Evolutionary conservation across 2,888 invertebrate genomes (phyloP).

Genomic region (Onchidella celtica): DNA sequence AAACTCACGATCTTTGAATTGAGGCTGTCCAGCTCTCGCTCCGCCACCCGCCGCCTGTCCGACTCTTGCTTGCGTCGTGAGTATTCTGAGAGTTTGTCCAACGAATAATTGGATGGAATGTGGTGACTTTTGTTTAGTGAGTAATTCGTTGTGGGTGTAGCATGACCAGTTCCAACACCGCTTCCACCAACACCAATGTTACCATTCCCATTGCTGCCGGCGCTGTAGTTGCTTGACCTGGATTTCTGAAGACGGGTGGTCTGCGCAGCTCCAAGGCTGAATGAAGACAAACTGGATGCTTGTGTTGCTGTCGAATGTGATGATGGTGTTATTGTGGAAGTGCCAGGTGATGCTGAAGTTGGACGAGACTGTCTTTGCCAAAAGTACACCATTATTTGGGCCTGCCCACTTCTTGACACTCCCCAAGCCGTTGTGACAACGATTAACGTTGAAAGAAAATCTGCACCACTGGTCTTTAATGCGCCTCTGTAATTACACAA

Average conservation of each 20-base stretch:
- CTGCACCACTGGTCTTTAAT: too few relatives aligned
- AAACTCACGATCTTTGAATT: constrained; percentile 45
- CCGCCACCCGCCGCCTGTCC: constrained; percentile 39
- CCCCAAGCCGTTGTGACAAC: too few relatives aligned
- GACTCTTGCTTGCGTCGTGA: constrained; percentile 38
- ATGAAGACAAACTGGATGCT: background rate
- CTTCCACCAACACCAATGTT: background rate
- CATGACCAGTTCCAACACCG: background rate
- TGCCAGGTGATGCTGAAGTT: background rate
- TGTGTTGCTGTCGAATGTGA: constrained; percentile 3
- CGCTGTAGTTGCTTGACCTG: background rate
- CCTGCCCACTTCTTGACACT: too few relatives aligned
- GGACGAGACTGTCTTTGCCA: constrained; percentile 17
- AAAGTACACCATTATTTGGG: constrained; percentile 35
- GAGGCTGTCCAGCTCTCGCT: constrained; percentile 44
- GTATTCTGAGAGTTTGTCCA: constrained; percentile 43
- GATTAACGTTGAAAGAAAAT: too few relatives aligned
- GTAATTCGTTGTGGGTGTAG: background rate
- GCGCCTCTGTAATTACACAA: too few relatives aligned
- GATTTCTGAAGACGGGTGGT: background rate
- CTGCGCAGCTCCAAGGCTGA: background rate
- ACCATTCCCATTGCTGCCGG: background rate
- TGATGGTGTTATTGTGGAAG: background rate
- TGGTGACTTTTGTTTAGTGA: background rate
- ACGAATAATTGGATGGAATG: background rate